phyloP scores from a whole-genome alignment of 2,797 vertebrate species.

The Poecilia picta region DNA sequence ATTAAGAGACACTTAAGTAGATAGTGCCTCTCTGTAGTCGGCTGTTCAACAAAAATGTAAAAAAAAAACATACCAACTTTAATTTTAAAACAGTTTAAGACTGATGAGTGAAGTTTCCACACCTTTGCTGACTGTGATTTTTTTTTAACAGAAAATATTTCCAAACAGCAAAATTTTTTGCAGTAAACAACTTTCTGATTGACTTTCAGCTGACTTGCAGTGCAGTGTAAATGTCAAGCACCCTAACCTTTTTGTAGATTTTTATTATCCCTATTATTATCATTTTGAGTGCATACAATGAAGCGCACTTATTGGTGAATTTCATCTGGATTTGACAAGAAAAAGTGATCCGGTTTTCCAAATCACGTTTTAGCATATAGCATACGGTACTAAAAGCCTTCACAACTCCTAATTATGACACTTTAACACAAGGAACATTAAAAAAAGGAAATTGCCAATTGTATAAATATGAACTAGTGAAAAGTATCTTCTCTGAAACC shows the following conservation, averaged over 20 bases:
- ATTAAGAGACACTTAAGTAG: background rate
- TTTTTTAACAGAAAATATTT: background rate
- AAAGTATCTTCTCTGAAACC: background rate
- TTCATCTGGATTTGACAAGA: background rate
- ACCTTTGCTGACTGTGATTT: background rate
- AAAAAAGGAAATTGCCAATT: background rate
- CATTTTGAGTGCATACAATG: background rate
- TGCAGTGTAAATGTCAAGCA: background rate
- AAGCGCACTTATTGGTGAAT: background rate
- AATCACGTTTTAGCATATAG: background rate
- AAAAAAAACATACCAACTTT: no score
- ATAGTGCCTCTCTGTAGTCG: background rate
- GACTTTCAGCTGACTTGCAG: background rate
- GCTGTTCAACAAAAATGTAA: background rate
- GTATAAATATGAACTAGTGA: background rate
- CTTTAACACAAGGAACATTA: background rate
- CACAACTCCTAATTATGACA: background rate
- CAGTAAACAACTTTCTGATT: background rate
- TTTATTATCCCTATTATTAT: background rate
- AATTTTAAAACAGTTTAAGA: background rate
- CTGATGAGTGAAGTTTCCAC: background rate
- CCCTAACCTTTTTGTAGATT: background rate
- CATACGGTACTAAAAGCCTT: background rate
- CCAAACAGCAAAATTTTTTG: background rate
- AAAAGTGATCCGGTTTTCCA: background rate